Base-by-base conservation (phyloP, 2,113 vertebrate species). In the Daboia siamensis region DNA sequence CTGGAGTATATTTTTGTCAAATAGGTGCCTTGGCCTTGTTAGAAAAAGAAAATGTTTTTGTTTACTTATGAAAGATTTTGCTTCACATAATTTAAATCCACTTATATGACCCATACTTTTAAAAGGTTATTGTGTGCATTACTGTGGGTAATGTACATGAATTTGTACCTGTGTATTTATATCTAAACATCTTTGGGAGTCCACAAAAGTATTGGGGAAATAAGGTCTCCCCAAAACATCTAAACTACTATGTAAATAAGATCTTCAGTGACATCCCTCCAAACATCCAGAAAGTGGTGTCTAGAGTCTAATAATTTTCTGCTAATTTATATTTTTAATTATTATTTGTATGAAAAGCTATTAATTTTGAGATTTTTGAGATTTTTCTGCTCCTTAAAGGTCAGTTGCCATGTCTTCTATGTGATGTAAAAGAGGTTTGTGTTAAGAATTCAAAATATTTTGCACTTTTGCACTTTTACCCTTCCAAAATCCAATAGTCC, bases 41-140 rank as follows among this genome's bases (percentile, higher is more conserved):
- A 87, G 86, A 95, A 94, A 94, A 21, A 0, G 92, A 93, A 96
- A 94, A 94, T 95, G 94, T 94, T 95, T 96, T 86, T 88, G 64
- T 91, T 56, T 46, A 46, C 64, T 95, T 94, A 94, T 95, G 93
- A 92, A 94, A 94, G 90, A 48, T 91, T 95, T 94, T 93, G 59
- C 87, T 20, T 93, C 95, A 86, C 61, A 92, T 95, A 91, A 95
- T 96, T 96, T 93, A 93, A 64, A 87, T 74, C 88, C 92, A 6
- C 90, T 94, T 92, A n/a, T 59, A 90, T 90, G 52, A 55, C 29
- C 64, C 3, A 51, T 85, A 90, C 56, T 85, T 39, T 93, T 94
- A 51, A 93, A 86, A 86, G 92, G 91, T 33, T 88, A 59, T 87
- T 1, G 26, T 54, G 74, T 94, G 29, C 59, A 90, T 93, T 39